These are phyloP conservation scores for Campylomormyrus tamandua DNA, from an alignment of 2,113 vertebrate species.

Conservation along the genomic window DNA sequence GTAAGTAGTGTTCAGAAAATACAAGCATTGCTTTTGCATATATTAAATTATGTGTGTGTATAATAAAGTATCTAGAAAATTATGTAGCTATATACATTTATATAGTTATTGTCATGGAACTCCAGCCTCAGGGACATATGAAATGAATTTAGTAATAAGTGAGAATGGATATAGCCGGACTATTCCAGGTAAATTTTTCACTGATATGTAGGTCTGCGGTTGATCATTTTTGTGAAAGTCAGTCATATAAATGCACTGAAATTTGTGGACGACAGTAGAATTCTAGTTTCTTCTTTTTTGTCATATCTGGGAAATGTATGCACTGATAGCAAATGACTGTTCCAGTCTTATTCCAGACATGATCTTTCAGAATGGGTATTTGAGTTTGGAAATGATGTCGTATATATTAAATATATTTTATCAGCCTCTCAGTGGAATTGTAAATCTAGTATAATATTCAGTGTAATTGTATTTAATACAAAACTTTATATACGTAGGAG, in stretches of 20 bases:
- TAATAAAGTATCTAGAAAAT: background rate
- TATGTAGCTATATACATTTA: background rate
- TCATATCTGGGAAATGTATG: background rate
- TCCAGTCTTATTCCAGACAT: background rate
- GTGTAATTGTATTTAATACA: background rate
- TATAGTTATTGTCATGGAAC: background rate
- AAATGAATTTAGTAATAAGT: background rate
- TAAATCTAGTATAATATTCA: background rate
- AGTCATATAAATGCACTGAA: background rate
- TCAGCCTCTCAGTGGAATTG: background rate
- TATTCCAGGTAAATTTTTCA: background rate
- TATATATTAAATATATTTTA: background rate
- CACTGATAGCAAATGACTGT: background rate
- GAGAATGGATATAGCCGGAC: background rate
- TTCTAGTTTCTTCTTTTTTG: background rate
- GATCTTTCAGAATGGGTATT: background rate
- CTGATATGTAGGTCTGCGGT: background rate
- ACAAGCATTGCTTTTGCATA: background rate
- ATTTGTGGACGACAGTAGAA: background rate
- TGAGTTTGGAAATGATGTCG: background rate
- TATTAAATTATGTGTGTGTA: background rate
- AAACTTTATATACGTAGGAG: background rate
- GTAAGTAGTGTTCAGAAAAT: background rate
- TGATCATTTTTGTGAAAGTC: conserved; percentile 6
- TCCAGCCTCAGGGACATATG: background rate